phyloP scores from a whole-genome alignment of 2,888 invertebrate genomes.

The Stegophylla sp. region DNA sequence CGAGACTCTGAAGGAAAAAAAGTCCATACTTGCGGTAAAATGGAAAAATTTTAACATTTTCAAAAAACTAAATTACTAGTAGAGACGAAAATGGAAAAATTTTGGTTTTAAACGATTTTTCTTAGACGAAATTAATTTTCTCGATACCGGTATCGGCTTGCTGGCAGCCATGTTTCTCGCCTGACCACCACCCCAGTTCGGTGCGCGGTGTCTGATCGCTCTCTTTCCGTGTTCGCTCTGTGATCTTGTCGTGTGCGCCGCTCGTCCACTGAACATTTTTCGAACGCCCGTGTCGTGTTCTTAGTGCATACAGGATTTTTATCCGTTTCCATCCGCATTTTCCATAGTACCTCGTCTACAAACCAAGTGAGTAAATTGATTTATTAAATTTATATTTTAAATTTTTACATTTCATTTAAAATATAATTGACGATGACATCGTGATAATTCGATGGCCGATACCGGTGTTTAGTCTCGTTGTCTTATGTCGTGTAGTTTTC shows the following conservation, averaged over 20 bases:
- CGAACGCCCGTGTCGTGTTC: constrained; percentile 28
- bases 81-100: not conserved
- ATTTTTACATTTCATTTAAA: not conserved
- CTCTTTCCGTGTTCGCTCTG: constrained; percentile 36
- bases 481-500: not conserved
- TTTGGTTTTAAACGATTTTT: constrained; percentile 29
- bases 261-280: constrained; percentile 46
- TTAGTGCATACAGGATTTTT: constrained; percentile 14
- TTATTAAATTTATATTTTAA: not conserved
- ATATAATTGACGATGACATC: not conserved
- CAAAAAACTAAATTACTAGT: not conserved
- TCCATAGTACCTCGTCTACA: not conserved
- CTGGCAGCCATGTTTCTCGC: constrained; percentile 46
- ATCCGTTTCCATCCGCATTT: constrained; percentile 30
- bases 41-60: not conserved
- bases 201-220: constrained; percentile 13
- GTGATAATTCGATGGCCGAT: not conserved
- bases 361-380: constrained; percentile 34
- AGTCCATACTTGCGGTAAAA: not conserved
- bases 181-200: constrained; percentile 29
- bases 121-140: not conserved
- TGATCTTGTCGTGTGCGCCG: constrained; percentile 31
- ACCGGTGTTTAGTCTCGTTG: not conserved
- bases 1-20: not conserved
- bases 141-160: not conserved